Evolutionary conservation across 2,113 vertebrate genomes (phyloP).

Genomic region (Dromaius novaehollandiae): DNA sequence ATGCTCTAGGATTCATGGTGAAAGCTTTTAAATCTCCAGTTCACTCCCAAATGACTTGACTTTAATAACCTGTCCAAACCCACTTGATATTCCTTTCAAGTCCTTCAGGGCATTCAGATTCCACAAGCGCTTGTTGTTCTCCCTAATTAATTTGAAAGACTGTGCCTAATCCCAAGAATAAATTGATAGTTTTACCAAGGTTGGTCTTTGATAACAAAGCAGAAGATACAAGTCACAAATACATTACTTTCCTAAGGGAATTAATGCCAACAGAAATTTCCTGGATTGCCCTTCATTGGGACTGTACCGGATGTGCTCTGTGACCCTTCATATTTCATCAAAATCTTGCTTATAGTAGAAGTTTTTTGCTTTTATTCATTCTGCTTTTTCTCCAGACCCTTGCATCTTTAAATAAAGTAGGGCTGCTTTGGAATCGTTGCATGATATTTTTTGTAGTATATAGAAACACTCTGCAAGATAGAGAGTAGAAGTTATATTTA

Average conservation of each 20-base stretch:
- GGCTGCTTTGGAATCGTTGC: neutral
- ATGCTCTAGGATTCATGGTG: neutral
- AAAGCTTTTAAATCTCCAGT: neutral
- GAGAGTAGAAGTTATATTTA: neutral
- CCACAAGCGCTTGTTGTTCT: neutral
- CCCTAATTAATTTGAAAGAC: slow-evolving; percentile 11
- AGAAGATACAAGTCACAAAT: neutral
- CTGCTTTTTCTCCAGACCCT: neutral
- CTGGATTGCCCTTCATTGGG: neutral
- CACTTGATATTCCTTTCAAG: neutral
- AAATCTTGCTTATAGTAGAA: neutral
- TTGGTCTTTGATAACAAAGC: neutral
- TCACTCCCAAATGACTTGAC: neutral
- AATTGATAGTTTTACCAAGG: neutral
- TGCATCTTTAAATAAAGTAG: neutral
- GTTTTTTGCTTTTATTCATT: neutral
- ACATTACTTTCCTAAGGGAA: neutral
- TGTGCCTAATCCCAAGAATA: slow-evolving; percentile 2
- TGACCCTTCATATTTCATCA: neutral
- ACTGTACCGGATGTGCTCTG: neutral
- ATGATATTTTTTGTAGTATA: neutral
- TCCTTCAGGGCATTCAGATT: neutral
- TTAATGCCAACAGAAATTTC: neutral
- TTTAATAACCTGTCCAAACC: slow-evolving; percentile 24
- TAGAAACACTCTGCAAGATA: neutral